Conservation (phyloP, 53 echinoderm and acorn worm genomes). For the Temnopleurus reevesii region DNA sequence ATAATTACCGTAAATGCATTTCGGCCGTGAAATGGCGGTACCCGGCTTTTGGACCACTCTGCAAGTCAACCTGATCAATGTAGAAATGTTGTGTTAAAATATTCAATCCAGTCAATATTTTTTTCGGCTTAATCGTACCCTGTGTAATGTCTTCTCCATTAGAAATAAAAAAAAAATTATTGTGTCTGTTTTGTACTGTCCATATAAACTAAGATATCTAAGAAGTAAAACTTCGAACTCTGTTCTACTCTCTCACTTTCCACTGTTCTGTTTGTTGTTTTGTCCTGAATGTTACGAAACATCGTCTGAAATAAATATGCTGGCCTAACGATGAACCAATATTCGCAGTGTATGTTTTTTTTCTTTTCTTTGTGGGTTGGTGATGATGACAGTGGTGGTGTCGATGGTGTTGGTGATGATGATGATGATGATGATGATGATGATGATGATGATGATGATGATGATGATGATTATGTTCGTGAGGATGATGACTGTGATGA, state of each 20-base stretch:
- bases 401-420: no score
- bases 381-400: no score
- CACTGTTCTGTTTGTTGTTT: neutral
- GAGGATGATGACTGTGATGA: neutral
- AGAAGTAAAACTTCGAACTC: slow-evolving; percentile 23
- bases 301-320: slow-evolving; percentile 58
- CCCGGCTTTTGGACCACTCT: no score
- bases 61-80: no score
- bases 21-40: no score
- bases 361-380: neutral
- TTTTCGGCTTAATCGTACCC: no score
- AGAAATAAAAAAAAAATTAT: no score
- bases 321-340: neutral
- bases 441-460: slow-evolving; percentile 15
- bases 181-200: slow-evolving; percentile 28
- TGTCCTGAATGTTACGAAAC: slow-evolving; percentile 4
- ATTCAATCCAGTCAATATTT: neutral
- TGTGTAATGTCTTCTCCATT: no score
- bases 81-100: neutral
- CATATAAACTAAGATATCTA: neutral
- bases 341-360: neutral
- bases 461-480: no score
- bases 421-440: slow-evolving; percentile 20
- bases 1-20: no score
- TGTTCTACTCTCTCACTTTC: neutral